Conservation (phyloP, 2,113 vertebrate genomes). For the Megatriorchis doriae region DNA sequence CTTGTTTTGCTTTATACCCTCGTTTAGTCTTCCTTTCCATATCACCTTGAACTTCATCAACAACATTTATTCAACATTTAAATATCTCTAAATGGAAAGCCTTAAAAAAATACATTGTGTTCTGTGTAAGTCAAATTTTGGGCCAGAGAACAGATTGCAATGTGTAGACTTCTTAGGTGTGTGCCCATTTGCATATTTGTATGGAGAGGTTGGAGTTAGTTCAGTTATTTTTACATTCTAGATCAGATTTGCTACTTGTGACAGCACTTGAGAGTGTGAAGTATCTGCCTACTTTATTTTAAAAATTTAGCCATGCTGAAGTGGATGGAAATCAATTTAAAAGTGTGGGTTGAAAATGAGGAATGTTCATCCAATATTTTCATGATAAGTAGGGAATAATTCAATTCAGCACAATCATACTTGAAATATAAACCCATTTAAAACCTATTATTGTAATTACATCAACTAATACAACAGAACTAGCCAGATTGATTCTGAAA, state of each 20-base stretch:
- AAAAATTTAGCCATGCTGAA: neutral
- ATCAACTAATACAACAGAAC: neutral
- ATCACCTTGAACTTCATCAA: neutral
- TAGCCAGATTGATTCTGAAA: neutral
- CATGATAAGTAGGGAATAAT: constrained; percentile 22
- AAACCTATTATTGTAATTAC: constrained; percentile 19
- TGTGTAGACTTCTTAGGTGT: neutral
- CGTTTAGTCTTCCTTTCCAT: neutral
- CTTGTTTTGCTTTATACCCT: neutral
- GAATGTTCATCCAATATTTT: constrained; percentile 25
- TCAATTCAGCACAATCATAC: constrained; percentile 12
- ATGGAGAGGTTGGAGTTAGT: neutral
- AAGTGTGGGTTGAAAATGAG: constrained; percentile 23
- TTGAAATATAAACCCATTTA: constrained; percentile 42
- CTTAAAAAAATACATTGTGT: neutral
- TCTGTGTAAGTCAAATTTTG: neutral
- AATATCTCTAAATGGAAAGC: neutral
- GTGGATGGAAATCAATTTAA: constrained; percentile 30
- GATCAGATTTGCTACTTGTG: neutral
- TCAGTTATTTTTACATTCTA: neutral
- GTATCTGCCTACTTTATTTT: neutral
- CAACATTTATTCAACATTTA: neutral
- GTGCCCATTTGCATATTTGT: neutral
- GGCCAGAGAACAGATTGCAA: neutral
- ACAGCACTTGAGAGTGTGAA: neutral